Percentiles rank a stretch among this genome's conserved stretches.
Conservation (phyloP, 2,888 invertebrate genomes). For the Melanotus villosus region DNA sequence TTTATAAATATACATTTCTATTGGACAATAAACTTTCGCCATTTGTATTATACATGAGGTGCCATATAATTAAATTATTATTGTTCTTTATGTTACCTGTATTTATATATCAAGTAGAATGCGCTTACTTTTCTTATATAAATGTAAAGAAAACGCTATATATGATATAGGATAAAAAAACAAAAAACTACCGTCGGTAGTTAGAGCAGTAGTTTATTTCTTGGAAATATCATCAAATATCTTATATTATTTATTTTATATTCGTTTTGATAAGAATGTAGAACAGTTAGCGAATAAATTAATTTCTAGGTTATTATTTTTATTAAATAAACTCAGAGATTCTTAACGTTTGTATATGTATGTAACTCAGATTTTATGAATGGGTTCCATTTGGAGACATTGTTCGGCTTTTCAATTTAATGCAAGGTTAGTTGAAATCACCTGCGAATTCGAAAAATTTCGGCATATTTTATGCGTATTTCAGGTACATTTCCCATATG, state of each 20-base stretch:
- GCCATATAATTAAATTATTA: slow-evolving; percentile 12
- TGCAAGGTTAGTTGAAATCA: too few relatives aligned
- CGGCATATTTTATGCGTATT: too few relatives aligned
- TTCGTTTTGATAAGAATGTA: slow-evolving; percentile 16
- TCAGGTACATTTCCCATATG: too few relatives aligned
- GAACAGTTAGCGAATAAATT: neutral
- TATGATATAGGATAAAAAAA: neutral
- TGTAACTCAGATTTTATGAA: too few relatives aligned
- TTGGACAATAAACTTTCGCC: slow-evolving; percentile 16
- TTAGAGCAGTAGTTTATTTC: neutral
- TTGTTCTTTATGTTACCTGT: slow-evolving; percentile 1
- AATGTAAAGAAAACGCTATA: neutral
- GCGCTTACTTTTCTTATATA: too few relatives aligned
- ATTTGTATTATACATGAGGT: slow-evolving; percentile 7
- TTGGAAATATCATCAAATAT: neutral
- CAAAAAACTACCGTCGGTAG: neutral
- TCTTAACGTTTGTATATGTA: slow-evolving; percentile 2
- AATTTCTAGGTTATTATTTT: slow-evolving; percentile 1
- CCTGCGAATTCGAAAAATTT: too few relatives aligned
- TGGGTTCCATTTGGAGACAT: too few relatives aligned
- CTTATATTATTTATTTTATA: slow-evolving; percentile 11
- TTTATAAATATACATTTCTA: neutral
- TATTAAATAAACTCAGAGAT: neutral
- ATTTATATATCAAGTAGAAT: slow-evolving; percentile 7
- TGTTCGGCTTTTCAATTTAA: too few relatives aligned